phyloP scores from a whole-genome alignment of 1,140 invertebrate species.

The Drosophila pseudoananassae region DNA sequence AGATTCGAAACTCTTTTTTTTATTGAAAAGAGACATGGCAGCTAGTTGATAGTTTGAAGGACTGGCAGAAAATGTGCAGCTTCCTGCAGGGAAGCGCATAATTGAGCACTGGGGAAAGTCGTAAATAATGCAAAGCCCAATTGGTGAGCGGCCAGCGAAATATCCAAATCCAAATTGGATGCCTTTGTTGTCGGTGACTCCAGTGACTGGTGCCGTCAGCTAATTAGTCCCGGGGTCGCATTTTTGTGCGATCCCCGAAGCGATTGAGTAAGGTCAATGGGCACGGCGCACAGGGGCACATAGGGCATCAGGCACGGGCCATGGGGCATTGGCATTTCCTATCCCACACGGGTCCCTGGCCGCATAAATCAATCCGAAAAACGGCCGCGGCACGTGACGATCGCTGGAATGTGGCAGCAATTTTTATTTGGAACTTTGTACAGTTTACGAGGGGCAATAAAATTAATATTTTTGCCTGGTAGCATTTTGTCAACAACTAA shows the following conservation, averaged over 20 bases:
- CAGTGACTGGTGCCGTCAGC: constrained; percentile 23
- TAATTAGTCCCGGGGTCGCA: constrained; percentile 47
- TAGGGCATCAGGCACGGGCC: background rate
- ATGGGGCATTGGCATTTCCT: constrained; percentile 25
- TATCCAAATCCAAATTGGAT: constrained; percentile 48
- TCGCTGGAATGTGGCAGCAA: constrained; percentile 38
- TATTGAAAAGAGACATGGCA: background rate
- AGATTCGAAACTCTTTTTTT: constrained; percentile 27
- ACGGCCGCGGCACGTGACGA: constrained; percentile 55
- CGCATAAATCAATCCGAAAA: constrained; percentile 50
- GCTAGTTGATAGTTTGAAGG: constrained; percentile 50
- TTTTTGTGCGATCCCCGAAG: constrained; percentile 35
- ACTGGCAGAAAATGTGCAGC: constrained; percentile 56
- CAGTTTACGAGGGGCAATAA: constrained; percentile 58
- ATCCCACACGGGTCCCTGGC: constrained; percentile 33
- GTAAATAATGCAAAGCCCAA: constrained; percentile 72
- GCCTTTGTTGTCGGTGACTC: constrained; percentile 17
- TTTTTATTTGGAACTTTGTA: constrained; percentile 65
- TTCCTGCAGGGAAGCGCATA: constrained; percentile 65
- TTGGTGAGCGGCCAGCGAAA: constrained; percentile 30
- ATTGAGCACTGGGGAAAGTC: constrained; percentile 58
- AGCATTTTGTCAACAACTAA: constrained; percentile 68
- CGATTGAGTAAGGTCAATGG: constrained; percentile 56
- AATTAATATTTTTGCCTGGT: constrained; percentile 53
- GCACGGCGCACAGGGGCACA: background rate